Evolutionary conservation across 2,113 vertebrate species (phyloP).

Genomic region (Ramphastos sulfuratus): DNA sequence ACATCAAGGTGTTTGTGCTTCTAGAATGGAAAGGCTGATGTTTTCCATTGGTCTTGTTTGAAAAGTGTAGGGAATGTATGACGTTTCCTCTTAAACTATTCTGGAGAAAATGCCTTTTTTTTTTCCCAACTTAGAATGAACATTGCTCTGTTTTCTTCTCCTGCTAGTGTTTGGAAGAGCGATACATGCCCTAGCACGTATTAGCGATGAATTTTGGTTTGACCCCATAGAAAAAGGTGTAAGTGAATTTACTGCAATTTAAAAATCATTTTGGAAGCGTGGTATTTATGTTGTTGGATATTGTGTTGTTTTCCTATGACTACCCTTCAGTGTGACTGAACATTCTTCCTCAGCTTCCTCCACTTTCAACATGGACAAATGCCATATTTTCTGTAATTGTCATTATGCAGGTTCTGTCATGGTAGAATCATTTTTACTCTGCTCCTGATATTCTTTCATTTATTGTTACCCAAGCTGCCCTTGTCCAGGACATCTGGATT

Average conservation of each 20-base stretch:
- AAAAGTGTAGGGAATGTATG: background rate
- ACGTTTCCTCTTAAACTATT: background rate
- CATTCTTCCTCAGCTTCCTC: background rate
- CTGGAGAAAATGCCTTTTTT: background rate
- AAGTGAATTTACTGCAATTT: conserved; percentile 63
- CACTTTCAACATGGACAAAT: background rate
- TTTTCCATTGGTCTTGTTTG: background rate
- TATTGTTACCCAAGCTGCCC: background rate
- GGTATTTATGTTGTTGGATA: background rate
- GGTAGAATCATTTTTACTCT: background rate
- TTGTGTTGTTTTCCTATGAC: background rate
- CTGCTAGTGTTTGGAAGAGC: conserved; percentile 89
- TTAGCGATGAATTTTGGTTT: conserved; percentile 91
- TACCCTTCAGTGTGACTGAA: background rate
- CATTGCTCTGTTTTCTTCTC: conserved; percentile 4
- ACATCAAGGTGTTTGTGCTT: background rate
- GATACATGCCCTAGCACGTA: conserved; percentile 85
- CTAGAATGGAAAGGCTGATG: background rate
- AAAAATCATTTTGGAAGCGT: background rate
- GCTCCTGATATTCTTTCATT: background rate
- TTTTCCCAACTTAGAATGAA: background rate
- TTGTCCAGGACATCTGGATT: background rate
- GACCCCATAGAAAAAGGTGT: conserved; percentile 89
- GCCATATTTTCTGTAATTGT: background rate
- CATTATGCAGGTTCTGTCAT: background rate